These are phyloP conservation scores for Cephus spinipes DNA, from an alignment of 2,888 invertebrate genomes.

Conservation along the genomic window DNA sequence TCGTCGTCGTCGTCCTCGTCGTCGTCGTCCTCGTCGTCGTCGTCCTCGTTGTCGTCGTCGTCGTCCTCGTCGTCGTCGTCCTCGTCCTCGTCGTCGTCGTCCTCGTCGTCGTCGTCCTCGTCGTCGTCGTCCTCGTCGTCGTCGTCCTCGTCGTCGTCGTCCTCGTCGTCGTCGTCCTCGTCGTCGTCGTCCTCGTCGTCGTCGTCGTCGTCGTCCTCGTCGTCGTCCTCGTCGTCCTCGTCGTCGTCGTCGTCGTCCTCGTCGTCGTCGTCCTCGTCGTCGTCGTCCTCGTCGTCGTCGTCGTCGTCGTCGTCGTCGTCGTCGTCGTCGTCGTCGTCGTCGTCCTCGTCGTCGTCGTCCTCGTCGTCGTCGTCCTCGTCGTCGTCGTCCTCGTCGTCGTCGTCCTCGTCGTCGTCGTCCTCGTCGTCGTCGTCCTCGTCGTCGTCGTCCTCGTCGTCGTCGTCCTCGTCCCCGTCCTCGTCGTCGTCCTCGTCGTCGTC, in stretches of 20 bases:
- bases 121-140: no score
- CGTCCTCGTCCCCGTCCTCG: no score
- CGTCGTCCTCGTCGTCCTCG: no score
- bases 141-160: no score
- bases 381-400: background rate
- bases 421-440: background rate
- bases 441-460: background rate
- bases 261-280: constrained; percentile 3
- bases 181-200: no score
- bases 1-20: background rate
- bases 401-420: constrained; percentile 3
- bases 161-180: no score
- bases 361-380: constrained; percentile 2
- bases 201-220: no score
- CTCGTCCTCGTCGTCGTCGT: background rate
- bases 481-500: no score
- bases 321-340: background rate
- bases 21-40: no score
- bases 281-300: background rate
- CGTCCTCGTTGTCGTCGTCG: no score
- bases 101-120: no score
- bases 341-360: constrained; percentile 1
- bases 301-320: background rate
- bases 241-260: no score
- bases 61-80: background rate